Evolutionary conservation across 2,797 vertebrate species (phyloP).

Genomic region (Helarctos malayanus): DNA sequence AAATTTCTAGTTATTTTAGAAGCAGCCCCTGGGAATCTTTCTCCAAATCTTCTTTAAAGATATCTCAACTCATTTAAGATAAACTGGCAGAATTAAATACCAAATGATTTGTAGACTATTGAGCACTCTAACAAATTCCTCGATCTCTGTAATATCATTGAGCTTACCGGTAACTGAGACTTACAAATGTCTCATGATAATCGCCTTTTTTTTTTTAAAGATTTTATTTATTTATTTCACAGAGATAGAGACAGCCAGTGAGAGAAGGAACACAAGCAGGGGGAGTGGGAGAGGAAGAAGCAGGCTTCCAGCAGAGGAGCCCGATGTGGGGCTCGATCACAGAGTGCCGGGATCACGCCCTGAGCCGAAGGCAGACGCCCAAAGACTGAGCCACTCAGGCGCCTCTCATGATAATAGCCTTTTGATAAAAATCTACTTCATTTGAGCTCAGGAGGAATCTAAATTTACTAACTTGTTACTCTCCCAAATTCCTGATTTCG

Average conservation of each 20-base stretch:
- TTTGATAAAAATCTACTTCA: slow-evolving; percentile 4
- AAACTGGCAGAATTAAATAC: not conserved
- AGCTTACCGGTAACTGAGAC: not conserved
- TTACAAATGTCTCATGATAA: not conserved
- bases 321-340: no score
- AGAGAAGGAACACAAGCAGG: no score
- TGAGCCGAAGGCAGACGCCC: no score
- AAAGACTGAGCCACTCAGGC: no score
- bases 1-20: not conserved
- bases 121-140: not conserved
- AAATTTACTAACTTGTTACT: not conserved
- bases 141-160: not conserved
- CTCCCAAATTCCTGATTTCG: not conserved
- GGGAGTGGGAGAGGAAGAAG: no score
- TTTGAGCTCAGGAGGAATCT: not conserved
- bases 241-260: no score
- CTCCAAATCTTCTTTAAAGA: not conserved
- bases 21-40: not conserved
- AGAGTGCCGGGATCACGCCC: no score
- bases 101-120: not conserved
- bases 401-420: not conserved
- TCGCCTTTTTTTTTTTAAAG: not conserved
- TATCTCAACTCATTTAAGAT: not conserved
- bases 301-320: no score
- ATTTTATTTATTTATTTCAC: no score